Evolutionary conservation across 1,140 invertebrate genomes (phyloP).

Genomic region (Drosophila micromelanica): DNA sequence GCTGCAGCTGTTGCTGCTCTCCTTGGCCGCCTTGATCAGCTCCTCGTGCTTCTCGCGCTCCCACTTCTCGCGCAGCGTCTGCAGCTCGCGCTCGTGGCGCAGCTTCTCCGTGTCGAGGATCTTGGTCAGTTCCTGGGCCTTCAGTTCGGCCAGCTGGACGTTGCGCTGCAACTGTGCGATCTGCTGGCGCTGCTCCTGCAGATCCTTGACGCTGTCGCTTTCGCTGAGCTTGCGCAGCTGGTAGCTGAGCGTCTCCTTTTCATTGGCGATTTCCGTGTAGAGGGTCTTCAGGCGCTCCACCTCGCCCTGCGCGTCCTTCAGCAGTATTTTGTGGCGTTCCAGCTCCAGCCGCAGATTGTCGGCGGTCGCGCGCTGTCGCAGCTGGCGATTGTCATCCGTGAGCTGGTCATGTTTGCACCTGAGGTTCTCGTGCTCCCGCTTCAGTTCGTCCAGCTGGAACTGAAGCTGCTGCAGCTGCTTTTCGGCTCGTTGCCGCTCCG

Average conservation of each 20-base stretch:
- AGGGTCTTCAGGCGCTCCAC: conserved; percentile 75
- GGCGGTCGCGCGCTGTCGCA: conserved; percentile 37
- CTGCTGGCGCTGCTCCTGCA: conserved; percentile 66
- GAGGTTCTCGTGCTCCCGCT: conserved; percentile 58
- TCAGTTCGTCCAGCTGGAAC: conserved; percentile 56
- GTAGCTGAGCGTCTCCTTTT: conserved; percentile 70
- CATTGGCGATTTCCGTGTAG: conserved; percentile 74
- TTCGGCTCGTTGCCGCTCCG: conserved; percentile 40
- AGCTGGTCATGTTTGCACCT: conserved; percentile 56
- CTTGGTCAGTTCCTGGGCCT: conserved; percentile 68
- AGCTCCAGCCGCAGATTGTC: conserved; percentile 64
- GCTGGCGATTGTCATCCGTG: conserved; percentile 55
- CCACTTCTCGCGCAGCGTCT: conserved; percentile 52
- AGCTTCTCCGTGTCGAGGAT: conserved; percentile 69
- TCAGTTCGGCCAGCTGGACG: conserved; percentile 71
- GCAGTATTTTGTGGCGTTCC: conserved; percentile 71
- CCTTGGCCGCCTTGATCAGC: conserved; percentile 43
- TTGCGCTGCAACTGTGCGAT: conserved; percentile 55
- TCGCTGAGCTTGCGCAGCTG: conserved; percentile 64
- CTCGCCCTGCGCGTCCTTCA: conserved; percentile 75
- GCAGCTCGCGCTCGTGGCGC: conserved; percentile 64
- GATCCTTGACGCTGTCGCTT: conserved; percentile 60
- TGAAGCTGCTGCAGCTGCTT: conserved; percentile 48
- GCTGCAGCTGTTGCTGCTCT: conserved; percentile 58
- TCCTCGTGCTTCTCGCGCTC: conserved; percentile 62